Evolutionary conservation across 2,797 vertebrate genomes (phyloP).

Genomic region (Ctenopoma multispine): DNA sequence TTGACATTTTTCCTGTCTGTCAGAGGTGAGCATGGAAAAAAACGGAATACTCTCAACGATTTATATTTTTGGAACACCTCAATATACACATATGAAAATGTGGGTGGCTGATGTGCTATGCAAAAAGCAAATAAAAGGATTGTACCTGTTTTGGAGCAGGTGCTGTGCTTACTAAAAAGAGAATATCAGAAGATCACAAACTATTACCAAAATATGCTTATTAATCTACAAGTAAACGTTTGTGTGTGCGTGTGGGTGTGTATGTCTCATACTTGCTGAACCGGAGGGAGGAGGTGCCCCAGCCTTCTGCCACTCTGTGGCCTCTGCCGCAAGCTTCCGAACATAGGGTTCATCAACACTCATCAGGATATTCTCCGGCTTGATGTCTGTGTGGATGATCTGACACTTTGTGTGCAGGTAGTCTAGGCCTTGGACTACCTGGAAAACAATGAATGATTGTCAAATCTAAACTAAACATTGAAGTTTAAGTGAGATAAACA

Average conservation of each 20-base stretch:
- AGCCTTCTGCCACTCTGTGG: conserved; percentile 96
- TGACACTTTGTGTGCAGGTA: conserved; percentile 97
- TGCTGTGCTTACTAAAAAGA: conserved; percentile 96
- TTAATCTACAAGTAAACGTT: conserved; percentile 1
- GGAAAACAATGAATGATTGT: background rate
- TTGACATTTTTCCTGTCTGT: conserved; percentile 96
- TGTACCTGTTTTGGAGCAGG: conserved; percentile 96
- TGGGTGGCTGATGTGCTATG: background rate
- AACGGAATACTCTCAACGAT: too few relatives aligned
- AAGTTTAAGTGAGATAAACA: background rate
- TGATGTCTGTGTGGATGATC: conserved; percentile 98
- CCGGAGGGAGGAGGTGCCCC: conserved; percentile 97
- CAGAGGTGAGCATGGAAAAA: background rate
- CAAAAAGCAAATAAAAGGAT: conserved; percentile 24
- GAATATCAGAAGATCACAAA: conserved; percentile 49
- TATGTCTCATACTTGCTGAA: conserved; percentile 89
- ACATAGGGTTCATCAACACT: conserved; percentile 95
- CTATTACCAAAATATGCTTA: conserved; percentile 11
- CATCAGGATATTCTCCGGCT: conserved; percentile 96
- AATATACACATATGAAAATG: conserved; percentile 3
- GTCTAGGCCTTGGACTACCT: conserved; percentile 97
- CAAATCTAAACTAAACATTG: background rate
- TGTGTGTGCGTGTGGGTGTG: background rate
- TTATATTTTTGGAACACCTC: background rate
- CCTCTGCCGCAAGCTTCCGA: conserved; percentile 93